Evolutionary conservation across 2,113 vertebrate species (phyloP), one percentile per base, ranked within the genome.

Genomic region (Gnathonemus echidnorhynchus): DNA sequence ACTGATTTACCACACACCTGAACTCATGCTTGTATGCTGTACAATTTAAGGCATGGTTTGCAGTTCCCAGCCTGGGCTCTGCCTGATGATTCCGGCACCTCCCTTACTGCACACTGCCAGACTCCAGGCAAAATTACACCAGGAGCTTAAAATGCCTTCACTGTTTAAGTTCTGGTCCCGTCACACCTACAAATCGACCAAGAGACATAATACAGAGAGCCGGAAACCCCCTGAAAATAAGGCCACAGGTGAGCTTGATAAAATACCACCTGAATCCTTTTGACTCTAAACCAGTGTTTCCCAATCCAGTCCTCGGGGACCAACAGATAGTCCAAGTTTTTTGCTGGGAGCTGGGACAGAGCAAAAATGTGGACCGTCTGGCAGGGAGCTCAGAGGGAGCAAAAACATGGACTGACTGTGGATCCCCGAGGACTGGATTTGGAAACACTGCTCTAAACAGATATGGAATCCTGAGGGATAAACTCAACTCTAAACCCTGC

Each of bases 191-290:
- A 77, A 35, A 80, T 35, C n/a, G 3, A 39, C 31, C 70, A 77
- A 35, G 70, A 39, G 35, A 42, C 6, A 42, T 35, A 80, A 80
- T 42, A 17, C 35, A 42, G 35, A 77, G 35, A 39, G 35, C 35
- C 35, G 11, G 74, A 17, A 39, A 4, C 15, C 35, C 56, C 56
- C 56, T 3, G 56, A 80, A 80, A 80, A 42, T 95, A 95, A 95
- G 95, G 95, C 95, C 93, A 95, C 90, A 93, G 95, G 95, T 95
- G 95, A 95, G 93, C 93, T 94, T 92, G 93, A 93, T 95, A 39
- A 80, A 80, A 80, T 80, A 39, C 74, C 74, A 80, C 74, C 74
- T 80, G 74, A 80, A 80, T 80, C 74, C 62, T 70, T 80, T 80
- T 80, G 74, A 80, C 74, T 95, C 92, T 95, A 62, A 62, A 62